Conservation (phyloP, 2,888 invertebrate species). For the Polietes domitor region DNA sequence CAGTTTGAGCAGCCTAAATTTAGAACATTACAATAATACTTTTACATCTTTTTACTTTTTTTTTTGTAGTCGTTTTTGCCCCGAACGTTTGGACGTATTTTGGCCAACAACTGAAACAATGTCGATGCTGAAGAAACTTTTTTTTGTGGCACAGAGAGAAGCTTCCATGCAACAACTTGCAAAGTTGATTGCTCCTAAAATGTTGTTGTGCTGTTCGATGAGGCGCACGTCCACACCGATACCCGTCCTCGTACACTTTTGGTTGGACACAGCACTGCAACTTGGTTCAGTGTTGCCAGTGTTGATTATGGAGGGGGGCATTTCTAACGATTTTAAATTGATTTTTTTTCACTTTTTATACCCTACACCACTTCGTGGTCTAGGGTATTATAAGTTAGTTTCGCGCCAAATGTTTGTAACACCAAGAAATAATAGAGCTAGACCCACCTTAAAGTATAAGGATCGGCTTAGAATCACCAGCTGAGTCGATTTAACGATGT, state of each 20-base stretch:
- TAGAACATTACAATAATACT: constrained; percentile 71
- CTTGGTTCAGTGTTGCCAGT: neutral
- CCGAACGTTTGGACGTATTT: constrained; percentile 21
- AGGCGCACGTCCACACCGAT: neutral
- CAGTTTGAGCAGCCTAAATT: constrained; percentile 78
- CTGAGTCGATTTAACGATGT: too few relatives aligned
- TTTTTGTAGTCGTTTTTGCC: constrained; percentile 37
- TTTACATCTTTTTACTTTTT: constrained; percentile 67
- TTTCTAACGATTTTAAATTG: too few relatives aligned
- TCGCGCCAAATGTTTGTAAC: too few relatives aligned
- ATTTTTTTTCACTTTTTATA: too few relatives aligned
- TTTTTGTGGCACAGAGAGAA: constrained; percentile 55
- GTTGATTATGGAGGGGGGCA: too few relatives aligned
- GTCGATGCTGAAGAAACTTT: constrained; percentile 58
- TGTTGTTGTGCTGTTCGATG: neutral
- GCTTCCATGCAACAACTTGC: constrained; percentile 19
- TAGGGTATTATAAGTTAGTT: too few relatives aligned
- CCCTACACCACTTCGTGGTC: too few relatives aligned
- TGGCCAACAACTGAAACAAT: constrained; percentile 62
- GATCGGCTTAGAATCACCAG: too few relatives aligned
- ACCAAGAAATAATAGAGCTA: too few relatives aligned
- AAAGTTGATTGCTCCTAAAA: constrained; percentile 25
- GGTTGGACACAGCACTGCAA: constrained; percentile 1
- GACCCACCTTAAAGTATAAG: too few relatives aligned
- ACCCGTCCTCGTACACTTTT: neutral